Evolutionary conservation across 1,140 invertebrate genomes (phyloP), one percentile per base, ranked within the genome.

Genomic region (Uloborus diversus): DNA sequence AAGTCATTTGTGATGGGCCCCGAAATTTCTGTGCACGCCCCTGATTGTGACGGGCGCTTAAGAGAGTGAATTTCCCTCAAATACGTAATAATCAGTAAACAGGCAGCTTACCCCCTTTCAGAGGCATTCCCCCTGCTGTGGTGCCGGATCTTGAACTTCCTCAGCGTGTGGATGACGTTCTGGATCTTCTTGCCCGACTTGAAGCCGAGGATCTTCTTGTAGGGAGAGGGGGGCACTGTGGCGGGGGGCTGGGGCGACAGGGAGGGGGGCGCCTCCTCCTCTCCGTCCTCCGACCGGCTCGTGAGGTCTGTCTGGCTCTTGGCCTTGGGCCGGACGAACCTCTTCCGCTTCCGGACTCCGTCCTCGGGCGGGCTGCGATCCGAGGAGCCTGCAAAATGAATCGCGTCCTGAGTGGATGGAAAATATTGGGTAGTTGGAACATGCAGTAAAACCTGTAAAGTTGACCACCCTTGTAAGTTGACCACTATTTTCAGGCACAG

Each of bases 141-240:
- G 47, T 76, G 59, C 13, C 47, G 33, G 13, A 76, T 25, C 28
- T 76, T 73, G 30, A 82, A 80, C 23, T 76, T 59, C 33, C 82
- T 65, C 14, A 82, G 33, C 1, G 82, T 76, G n/a, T 70, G 61
- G 47, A 82, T 82, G 23, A 82, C 76, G 13, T 32, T 79, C 11
- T 82, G 81, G 42, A 82, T 57, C 28, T 65, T 64, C 35, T 82
- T 82, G 11, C 66, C 66, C 3, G 79, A 80, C 30, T 62, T 51
- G 25, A 71, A 65, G 5, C 79, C 66, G 0, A 64, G 66, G 25
- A 71, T 80, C 37, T 65, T 62, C 14, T 35, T 62, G 37, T 69
- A 51, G 49, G 61, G 62, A 3, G 73, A 66, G n/a, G 76, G 42
- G 0, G 75, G 64, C 3, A n/a, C 32, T 9, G 65, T 51, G 7